Evolutionary conservation across 2,113 vertebrate genomes (phyloP).

Genomic region (Tyrannus savana): DNA sequence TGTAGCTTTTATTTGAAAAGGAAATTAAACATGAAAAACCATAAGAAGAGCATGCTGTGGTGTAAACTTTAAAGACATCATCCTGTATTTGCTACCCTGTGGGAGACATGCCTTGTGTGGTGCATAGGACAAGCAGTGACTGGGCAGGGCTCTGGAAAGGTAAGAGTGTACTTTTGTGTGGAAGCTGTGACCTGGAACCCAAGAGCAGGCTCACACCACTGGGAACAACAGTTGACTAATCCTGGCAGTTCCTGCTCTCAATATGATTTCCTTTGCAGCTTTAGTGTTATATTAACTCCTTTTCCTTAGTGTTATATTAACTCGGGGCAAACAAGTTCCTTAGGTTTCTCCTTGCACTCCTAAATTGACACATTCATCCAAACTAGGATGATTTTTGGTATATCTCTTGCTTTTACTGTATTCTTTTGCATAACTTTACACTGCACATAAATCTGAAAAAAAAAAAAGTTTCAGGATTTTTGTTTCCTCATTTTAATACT

Average conservation of each 20-base stretch:
- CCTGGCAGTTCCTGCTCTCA: not conserved
- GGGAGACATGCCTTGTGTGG: not conserved
- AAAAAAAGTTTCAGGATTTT: not conserved
- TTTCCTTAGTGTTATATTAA: not conserved
- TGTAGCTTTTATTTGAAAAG: not conserved
- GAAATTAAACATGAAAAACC: not conserved
- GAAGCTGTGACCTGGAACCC: slow-evolving; percentile 50
- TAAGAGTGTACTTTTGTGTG: slow-evolving; percentile 46
- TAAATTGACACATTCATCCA: not conserved
- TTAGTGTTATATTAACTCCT: slow-evolving; percentile 8
- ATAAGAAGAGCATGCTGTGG: not conserved
- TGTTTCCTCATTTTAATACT: not conserved
- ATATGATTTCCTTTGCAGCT: not conserved
- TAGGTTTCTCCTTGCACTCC: not conserved
- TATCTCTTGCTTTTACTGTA: not conserved
- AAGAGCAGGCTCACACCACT: not conserved
- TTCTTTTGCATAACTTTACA: not conserved
- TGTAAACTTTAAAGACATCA: not conserved
- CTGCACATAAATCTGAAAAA: not conserved
- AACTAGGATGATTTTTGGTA: not conserved
- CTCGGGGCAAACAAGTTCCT: not conserved
- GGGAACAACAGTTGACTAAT: not conserved
- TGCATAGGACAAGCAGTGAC: not conserved
- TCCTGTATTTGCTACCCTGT: not conserved
- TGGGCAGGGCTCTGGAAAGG: not conserved